Evolutionary conservation across 2,797 vertebrate genomes (phyloP), one percentile per base, ranked within the genome.

Genomic region (Eospalax fontanierii): DNA sequence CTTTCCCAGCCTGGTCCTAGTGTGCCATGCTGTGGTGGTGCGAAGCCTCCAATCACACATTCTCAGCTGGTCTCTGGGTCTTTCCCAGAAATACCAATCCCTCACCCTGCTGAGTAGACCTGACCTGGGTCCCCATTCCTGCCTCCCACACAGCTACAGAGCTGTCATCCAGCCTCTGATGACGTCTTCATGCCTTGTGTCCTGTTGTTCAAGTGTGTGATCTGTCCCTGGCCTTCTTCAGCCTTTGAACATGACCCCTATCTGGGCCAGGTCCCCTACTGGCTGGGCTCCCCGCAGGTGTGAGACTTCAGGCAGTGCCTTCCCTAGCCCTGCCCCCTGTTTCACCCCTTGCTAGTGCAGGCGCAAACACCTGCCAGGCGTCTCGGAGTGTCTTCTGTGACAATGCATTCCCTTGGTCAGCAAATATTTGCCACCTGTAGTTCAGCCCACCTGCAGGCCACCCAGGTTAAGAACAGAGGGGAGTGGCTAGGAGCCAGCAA

Each of bases 371-470:
- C 95, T 96, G 95, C 90, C 46, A 73, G 90, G 90, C 40, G 93
- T 71, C 95, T 94, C 90, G 40, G 68, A 92, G 90, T 46, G 93
- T 71, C 95, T 94, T 94, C 40, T 18, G 76, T 59, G 96, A 97
- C 96, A 96, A 78, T 89, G 50, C 93, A 89, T 93, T 91, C 95
- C 78, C 96, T 93, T 0, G 0, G 46, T 94, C 88, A 90, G 96
- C 96, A 97, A 97, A 97, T 96, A 97, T 93, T 95, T 96, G 94
- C 86, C 24, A 6, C 83, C 94, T 66, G 81, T 24, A 76, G 66
- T 70, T 78, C 87, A 85, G 89, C 74, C 84, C 94, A 91, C 87
- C 91, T 91, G 94, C 59, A 83, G 96, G 73, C 96, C 97, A 96
- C 96, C 94, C 95, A 93, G 91, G 43, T 9, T 28, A 57, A 73